A percentile compares a stretch with the other conserved stretches of the same genome.
These are phyloP conservation scores for Antennarius maculatus DNA, from an alignment of 2,797 vertebrate genomes.

Conservation along the genomic window DNA sequence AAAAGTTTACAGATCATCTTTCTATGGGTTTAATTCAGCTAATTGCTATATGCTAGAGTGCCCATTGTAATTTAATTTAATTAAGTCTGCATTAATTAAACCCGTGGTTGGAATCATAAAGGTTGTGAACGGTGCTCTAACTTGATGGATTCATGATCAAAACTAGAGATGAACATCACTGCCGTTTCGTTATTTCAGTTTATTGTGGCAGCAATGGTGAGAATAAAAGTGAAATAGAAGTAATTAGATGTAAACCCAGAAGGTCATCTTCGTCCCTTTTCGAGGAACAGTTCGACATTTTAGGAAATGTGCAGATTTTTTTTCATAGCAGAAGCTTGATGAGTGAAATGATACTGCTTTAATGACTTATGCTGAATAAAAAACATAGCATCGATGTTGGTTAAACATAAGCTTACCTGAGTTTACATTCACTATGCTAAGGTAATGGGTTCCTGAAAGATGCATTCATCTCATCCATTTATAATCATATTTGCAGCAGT, in stretches of 20 bases:
- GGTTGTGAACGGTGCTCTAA: slow-evolving; percentile 10
- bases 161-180: neutral
- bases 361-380: neutral
- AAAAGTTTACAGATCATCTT: slow-evolving; percentile 47
- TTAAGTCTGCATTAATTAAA: slow-evolving; percentile 34
- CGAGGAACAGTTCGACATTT: neutral
- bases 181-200: neutral
- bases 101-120: slow-evolving; percentile 6
- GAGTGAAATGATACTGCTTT: neutral
- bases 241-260: slow-evolving; percentile 5
- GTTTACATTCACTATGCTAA: too few species aligned
- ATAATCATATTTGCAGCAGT: too few species aligned
- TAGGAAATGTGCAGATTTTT: too few species aligned
- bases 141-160: slow-evolving; percentile 13
- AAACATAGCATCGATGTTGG: too few species aligned
- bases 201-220: neutral
- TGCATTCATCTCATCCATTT: too few species aligned
- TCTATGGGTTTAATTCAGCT: slow-evolving; percentile 52
- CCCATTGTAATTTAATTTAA: slow-evolving; percentile 51
- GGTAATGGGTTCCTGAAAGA: too few species aligned
- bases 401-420: too few species aligned
- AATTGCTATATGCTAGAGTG: slow-evolving; percentile 51
- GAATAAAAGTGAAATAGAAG: neutral
- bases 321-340: neutral
- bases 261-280: neutral